Evolutionary conservation across 2,797 vertebrate species (phyloP).

Genomic region (Anabas testudineus): DNA sequence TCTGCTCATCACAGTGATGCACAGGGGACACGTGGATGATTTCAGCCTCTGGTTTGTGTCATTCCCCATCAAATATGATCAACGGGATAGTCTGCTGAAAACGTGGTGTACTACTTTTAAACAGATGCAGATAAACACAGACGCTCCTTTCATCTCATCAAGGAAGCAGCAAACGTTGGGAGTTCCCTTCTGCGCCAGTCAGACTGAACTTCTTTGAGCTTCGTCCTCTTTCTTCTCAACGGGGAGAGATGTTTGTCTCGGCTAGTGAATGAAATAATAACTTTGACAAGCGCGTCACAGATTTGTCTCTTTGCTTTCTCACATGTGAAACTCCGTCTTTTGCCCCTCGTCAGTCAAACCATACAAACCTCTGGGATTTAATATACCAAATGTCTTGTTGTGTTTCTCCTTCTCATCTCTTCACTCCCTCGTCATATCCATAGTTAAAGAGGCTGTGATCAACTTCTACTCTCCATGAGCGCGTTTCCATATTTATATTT

Average conservation of each 20-base stretch:
- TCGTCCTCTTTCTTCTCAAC: slow-evolving; percentile 23
- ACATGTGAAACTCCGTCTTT: slow-evolving; percentile 1
- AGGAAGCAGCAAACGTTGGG: slow-evolving; percentile 15
- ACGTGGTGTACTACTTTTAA: slow-evolving; percentile 7
- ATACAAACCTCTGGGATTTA: too few relatives aligned
- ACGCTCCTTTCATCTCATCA: slow-evolving; percentile 20
- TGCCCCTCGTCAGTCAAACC: background rate
- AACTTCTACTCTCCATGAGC: slow-evolving; percentile 28
- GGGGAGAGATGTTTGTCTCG: slow-evolving; percentile 25
- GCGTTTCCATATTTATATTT: slow-evolving; percentile 30
- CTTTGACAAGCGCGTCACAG: slow-evolving; percentile 6
- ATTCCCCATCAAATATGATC: background rate
- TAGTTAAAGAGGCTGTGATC: slow-evolving; percentile 47
- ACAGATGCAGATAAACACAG: slow-evolving; percentile 4
- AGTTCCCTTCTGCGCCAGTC: slow-evolving; percentile 30
- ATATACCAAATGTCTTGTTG: background rate
- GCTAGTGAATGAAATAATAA: slow-evolving; percentile 17
- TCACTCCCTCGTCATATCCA: slow-evolving; percentile 8
- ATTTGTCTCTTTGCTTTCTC: slow-evolving; percentile 13
- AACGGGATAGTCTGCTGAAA: background rate
- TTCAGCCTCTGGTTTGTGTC: background rate
- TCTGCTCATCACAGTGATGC: background rate
- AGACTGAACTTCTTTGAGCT: slow-evolving; percentile 32
- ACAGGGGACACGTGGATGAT: background rate
- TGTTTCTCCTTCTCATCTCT: background rate